These are phyloP conservation scores for Melinopterus prodromus DNA, from an alignment of 2,888 invertebrate species.

Conservation along the genomic window DNA sequence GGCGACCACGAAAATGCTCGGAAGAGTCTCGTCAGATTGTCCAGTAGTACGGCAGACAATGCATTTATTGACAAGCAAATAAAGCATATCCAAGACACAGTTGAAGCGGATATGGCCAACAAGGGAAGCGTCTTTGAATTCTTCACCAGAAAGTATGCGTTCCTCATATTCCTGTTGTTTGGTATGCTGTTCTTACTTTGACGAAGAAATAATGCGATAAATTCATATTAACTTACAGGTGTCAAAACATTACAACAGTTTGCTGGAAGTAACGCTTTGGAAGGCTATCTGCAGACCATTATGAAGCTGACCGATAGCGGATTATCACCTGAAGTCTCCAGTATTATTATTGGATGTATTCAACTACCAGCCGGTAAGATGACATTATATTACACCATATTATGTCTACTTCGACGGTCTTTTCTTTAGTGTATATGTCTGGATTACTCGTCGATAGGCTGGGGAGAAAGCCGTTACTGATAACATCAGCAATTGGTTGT, in stretches of 20 bases:
- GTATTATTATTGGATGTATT: conserved; percentile 67
- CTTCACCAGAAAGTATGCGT: conserved; percentile 44
- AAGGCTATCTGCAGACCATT: conserved; percentile 69
- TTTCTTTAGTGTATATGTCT: conserved; percentile 28
- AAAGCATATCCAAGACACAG: conserved; percentile 54
- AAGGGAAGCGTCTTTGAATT: conserved; percentile 54
- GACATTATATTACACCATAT: neutral
- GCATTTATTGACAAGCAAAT: conserved; percentile 55
- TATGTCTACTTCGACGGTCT: neutral
- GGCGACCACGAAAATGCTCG: conserved; percentile 53
- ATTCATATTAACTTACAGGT: conserved; percentile 56
- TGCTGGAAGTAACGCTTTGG: conserved; percentile 67
- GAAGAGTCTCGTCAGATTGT: conserved; percentile 50
- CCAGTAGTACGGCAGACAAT: conserved; percentile 55
- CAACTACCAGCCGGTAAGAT: conserved; percentile 65
- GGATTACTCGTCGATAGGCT: conserved; percentile 62
- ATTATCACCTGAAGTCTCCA: conserved; percentile 64
- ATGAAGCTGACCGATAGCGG: conserved; percentile 64
- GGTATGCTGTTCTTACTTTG: conserved; percentile 50
- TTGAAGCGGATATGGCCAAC: conserved; percentile 54
- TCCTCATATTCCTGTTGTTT: conserved; percentile 36
- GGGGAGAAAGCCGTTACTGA: conserved; percentile 65
- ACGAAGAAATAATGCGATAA: conserved; percentile 32
- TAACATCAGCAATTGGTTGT: conserved; percentile 65
- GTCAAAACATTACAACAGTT: conserved; percentile 68